phyloP scores from a whole-genome alignment of 2,888 invertebrate species.

The Tiphia femorata region DNA sequence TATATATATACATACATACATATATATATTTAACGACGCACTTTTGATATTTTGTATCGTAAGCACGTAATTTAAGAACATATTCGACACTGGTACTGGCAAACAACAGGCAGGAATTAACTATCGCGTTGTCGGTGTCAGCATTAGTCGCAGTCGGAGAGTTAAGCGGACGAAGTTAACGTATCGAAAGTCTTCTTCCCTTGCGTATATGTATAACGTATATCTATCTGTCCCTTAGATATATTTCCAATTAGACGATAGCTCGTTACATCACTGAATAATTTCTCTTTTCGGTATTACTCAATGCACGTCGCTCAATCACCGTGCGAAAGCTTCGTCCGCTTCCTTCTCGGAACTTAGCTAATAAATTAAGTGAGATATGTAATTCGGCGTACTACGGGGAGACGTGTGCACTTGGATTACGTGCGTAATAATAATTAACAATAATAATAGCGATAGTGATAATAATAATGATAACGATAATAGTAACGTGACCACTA shows the following conservation, averaged over 20 bases:
- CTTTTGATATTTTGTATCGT: conserved; percentile 51
- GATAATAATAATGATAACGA: no score
- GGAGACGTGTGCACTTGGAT: conserved; percentile 14
- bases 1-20: conserved; percentile 18
- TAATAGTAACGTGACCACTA: conserved; percentile 17
- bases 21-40: conserved; percentile 46
- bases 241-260: background rate
- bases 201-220: no score
- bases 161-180: conserved; percentile 5
- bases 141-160: conserved; percentile 2
- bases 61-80: conserved; percentile 33
- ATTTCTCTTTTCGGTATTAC: background rate
- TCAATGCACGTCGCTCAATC: background rate
- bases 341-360: conserved; percentile 11
- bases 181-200: no score
- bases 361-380: conserved; percentile 1
- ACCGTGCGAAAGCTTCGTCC: background rate
- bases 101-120: background rate
- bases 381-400: conserved; percentile 15
- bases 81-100: background rate
- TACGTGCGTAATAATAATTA: no score
- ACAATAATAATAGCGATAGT: no score
- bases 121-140: background rate
- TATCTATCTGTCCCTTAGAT: no score
- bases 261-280: no score